These are phyloP conservation scores for Cercopithecus petaurista DNA, from an alignment of 2,797 vertebrate species.

Conservation along the genomic window DNA sequence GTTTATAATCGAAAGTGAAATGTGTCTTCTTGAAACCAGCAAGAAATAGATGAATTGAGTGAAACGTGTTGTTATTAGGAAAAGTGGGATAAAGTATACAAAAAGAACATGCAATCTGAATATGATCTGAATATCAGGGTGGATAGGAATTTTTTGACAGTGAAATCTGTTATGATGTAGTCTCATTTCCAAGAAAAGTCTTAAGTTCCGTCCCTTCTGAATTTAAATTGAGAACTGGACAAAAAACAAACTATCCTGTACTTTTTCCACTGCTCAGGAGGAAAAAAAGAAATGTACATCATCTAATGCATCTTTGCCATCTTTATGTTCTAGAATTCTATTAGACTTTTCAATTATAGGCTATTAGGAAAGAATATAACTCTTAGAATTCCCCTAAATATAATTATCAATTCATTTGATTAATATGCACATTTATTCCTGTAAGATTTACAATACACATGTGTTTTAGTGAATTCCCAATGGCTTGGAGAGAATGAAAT, in stretches of 20 bases:
- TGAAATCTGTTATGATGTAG: constrained; percentile 53
- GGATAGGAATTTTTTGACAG: constrained; percentile 48
- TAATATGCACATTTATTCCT: constrained; percentile 24
- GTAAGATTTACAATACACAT: constrained; percentile 36
- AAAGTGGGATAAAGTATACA: constrained; percentile 16
- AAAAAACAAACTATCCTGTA: constrained; percentile 44
- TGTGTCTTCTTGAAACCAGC: not conserved
- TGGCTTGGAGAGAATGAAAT: not conserved
- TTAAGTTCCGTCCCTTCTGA: constrained; percentile 35
- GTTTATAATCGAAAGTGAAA: constrained; percentile 4
- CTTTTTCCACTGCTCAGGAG: constrained; percentile 35
- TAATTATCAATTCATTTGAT: constrained; percentile 24
- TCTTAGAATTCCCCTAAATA: constrained; percentile 16
- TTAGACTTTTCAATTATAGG: constrained; percentile 29
- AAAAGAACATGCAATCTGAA: constrained; percentile 11
- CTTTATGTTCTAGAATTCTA: constrained; percentile 35
- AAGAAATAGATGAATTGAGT: constrained; percentile 27
- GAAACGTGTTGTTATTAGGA: not conserved
- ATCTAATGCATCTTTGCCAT: constrained; percentile 26
- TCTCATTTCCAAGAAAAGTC: constrained; percentile 60
- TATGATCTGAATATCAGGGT: constrained; percentile 11
- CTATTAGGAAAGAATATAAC: constrained; percentile 30
- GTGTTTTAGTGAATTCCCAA: constrained; percentile 33
- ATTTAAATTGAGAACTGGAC: constrained; percentile 62
- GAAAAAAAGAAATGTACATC: not conserved